Base-by-base conservation (phyloP, 2,797 vertebrate species). In the Florisuga fusca region DNA sequence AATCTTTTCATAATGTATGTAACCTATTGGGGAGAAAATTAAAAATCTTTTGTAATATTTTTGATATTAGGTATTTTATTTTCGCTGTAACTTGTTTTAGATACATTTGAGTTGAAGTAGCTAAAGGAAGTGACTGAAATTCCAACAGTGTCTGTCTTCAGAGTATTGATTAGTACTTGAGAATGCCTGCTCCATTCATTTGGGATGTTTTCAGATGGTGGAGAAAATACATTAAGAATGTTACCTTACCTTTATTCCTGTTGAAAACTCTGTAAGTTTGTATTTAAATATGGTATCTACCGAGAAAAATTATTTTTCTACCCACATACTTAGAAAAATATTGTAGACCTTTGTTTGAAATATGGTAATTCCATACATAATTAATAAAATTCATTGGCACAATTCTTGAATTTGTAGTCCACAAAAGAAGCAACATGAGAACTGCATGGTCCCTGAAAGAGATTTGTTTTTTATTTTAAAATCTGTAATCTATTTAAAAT, bases 241-340 rank as follows among this genome's bases (percentile, higher is more conserved):
- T 88, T 68, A 29, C 73, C n/a, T 67, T 81, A 17, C 10, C 57
- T 75, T 69, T 58, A 26, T 89, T 82, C 36, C 25, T 58, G 12
- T 68, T 79, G 26, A 77, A 79, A 87, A 61, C 11, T 12, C 26
- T 12, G 1, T 62, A 48, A 23, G 13, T 73, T 62, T 63, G 4
- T 63, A 50, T 78, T 77, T 77, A 84, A 84, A 36, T 74, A 20
- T 62, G 71, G 21, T 27, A 66, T 96, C 92, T 95, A 72, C 33
- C 27, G 21, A 61, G 38, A 71, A 71, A 89, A 90, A 87, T 6
- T 46, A 20, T 3, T 58, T 85, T 58, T 84, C 55, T 58, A 71
- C 4, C 31, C 36, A 54, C 19, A 23, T 81, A 58, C 20, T 61
- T 72, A 63, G 29, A 55, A 77, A 84, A 81, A 8, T 12, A 43